Conservation (phyloP, 2,113 vertebrate genomes). For the Euleptes europaea region DNA sequence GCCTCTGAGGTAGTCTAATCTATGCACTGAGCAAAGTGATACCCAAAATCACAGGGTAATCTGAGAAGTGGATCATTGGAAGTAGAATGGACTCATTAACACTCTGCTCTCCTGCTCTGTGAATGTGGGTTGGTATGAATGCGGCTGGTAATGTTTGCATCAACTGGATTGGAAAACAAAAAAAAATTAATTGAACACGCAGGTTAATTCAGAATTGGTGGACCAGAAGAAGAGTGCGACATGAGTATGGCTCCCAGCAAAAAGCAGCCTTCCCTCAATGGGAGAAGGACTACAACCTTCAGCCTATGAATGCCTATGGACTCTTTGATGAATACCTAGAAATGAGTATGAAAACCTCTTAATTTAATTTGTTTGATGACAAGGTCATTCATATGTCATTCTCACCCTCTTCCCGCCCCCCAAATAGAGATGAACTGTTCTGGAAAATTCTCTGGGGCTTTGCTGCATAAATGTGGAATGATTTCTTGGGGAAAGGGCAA, state of each 20-base stretch:
- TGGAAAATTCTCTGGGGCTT: background rate
- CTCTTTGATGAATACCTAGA: conserved; percentile 97
- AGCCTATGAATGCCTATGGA: conserved; percentile 92
- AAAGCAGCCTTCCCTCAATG: conserved; percentile 87
- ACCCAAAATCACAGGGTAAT: background rate
- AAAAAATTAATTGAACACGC: conserved; percentile 30
- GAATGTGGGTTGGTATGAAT: background rate
- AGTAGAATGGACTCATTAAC: background rate
- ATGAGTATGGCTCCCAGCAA: conserved; percentile 80
- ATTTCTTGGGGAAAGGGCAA: background rate
- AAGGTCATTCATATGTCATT: background rate
- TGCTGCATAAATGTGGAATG: background rate
- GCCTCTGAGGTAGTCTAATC: background rate
- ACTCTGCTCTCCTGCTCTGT: background rate
- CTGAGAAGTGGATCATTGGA: background rate
- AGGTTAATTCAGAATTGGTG: conserved; percentile 95
- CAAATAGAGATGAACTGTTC: background rate
- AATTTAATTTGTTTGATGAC: conserved; percentile 25
- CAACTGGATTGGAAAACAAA: background rate
- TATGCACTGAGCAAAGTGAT: background rate
- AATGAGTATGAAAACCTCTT: conserved; percentile 86
- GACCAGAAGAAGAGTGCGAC: conserved; percentile 84
- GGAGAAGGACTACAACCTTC: conserved; percentile 94
- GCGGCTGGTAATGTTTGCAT: background rate
- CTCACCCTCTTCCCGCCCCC: too few species aligned